A percentile compares a stretch with the other conserved stretches of the same genome.
These are phyloP conservation scores for Lithobates sylvaticus DNA, from an alignment of 2,797 vertebrate species.

Conservation along the genomic window DNA sequence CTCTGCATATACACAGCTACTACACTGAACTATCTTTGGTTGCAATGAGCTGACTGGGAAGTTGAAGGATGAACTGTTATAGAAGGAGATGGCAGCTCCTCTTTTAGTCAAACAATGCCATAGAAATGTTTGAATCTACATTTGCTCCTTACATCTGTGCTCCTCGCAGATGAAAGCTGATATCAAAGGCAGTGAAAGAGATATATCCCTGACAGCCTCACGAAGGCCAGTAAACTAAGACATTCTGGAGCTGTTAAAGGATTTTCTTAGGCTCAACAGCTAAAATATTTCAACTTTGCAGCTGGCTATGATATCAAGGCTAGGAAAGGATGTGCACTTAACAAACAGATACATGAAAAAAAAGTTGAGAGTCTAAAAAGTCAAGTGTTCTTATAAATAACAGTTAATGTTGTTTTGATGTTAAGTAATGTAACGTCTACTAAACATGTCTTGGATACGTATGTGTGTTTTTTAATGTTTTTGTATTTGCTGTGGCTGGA, in stretches of 20 bases:
- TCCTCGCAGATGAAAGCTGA: constrained; percentile 63
- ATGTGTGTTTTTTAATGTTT: constrained; percentile 2
- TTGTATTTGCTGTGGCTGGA: neutral
- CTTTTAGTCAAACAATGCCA: constrained; percentile 62
- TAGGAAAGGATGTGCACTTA: constrained; percentile 31
- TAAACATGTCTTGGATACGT: neutral
- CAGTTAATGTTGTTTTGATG: neutral
- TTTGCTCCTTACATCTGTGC: constrained; percentile 54
- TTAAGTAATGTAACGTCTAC: neutral
- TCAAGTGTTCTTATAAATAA: constrained; percentile 31
- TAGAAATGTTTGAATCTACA: constrained; percentile 51
- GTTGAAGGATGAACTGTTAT: constrained; percentile 61
- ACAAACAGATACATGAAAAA: constrained; percentile 5
- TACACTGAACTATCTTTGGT: constrained; percentile 49
- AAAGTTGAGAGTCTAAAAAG: neutral
- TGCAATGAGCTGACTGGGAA: constrained; percentile 57
- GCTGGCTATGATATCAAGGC: constrained; percentile 32
- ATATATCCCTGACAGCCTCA: constrained; percentile 62
- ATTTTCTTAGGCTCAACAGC: constrained; percentile 45
- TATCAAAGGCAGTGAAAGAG: constrained; percentile 63
- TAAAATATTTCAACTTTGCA: constrained; percentile 45
- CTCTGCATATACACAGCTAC: constrained; percentile 43
- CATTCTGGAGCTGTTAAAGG: constrained; percentile 43
- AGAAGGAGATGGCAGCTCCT: constrained; percentile 60
- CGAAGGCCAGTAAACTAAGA: constrained; percentile 58